Evolutionary conservation across 1,140 invertebrate species (phyloP).

Genomic region (Drosophila melanogaster): Release_6_plus_ISO1_MT NC_004354.4:5406001-5406500

Average conservation of each 20-base stretch:
- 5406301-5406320: not conserved
- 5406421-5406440: slow-evolving; percentile 88
- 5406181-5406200: slow-evolving; percentile 91
- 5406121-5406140: too few relatives aligned
- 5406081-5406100: slow-evolving; percentile 82
- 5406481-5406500: slow-evolving; percentile 95
- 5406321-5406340: slow-evolving; percentile 92
- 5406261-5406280: not conserved
- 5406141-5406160: slow-evolving; percentile 91
- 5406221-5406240: slow-evolving; percentile 93
- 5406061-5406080: slow-evolving; percentile 89
- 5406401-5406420: slow-evolving; percentile 90
- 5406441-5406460: slow-evolving; percentile 90
- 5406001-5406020: slow-evolving; percentile 91
- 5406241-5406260: slow-evolving; percentile 91
- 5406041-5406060: slow-evolving; percentile 92
- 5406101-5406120: not conserved
- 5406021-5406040: slow-evolving; percentile 90
- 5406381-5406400: slow-evolving; percentile 87
- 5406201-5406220: slow-evolving; percentile 93
- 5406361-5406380: slow-evolving; percentile 86
- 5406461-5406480: slow-evolving; percentile 94
- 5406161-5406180: slow-evolving; percentile 89
- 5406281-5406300: too few relatives aligned
- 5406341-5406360: slow-evolving; percentile 89